Evolutionary conservation across 2,797 vertebrate species (phyloP).

Genomic region (Gymnocypris eckloni): DNA sequence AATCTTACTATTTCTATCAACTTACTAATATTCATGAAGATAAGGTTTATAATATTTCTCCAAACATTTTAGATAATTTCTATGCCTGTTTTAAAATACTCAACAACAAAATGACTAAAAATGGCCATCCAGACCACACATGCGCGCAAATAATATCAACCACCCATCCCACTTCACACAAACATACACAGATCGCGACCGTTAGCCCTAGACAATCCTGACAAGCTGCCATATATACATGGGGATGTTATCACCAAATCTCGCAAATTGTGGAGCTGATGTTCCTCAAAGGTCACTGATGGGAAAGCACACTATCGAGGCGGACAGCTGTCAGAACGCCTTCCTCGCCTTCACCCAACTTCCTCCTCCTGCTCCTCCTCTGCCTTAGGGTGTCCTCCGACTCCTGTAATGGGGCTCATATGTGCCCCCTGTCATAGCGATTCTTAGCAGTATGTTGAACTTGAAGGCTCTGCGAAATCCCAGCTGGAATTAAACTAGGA

Average conservation of each 20-base stretch:
- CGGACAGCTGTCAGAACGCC: conserved; percentile 62
- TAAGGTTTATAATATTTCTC: not conserved
- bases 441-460: conserved; percentile 6
- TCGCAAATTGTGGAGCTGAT: conserved; percentile 30
- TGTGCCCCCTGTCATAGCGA: conserved; percentile 25
- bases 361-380: conserved; percentile 51
- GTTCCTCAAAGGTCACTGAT: conserved; percentile 59
- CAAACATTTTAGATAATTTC: not conserved
- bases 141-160: conserved; percentile 57
- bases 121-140: not conserved
- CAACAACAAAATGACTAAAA: not conserved
- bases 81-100: not conserved
- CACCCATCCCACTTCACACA: conserved; percentile 48
- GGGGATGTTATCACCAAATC: conserved; percentile 70
- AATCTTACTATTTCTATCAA: not conserved
- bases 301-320: conserved; percentile 49
- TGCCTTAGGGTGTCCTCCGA: conserved; percentile 45
- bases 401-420: conserved; percentile 26
- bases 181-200: conserved; percentile 52
- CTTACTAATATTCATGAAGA: not conserved
- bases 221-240: conserved; percentile 73
- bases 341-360: conserved; percentile 50
- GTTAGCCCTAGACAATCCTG: conserved; percentile 67
- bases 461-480: conserved; percentile 28
- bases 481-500: conserved; percentile 13